Evolutionary conservation across 2,888 invertebrate genomes (phyloP).

Genomic region (Eilema sororculum): DNA sequence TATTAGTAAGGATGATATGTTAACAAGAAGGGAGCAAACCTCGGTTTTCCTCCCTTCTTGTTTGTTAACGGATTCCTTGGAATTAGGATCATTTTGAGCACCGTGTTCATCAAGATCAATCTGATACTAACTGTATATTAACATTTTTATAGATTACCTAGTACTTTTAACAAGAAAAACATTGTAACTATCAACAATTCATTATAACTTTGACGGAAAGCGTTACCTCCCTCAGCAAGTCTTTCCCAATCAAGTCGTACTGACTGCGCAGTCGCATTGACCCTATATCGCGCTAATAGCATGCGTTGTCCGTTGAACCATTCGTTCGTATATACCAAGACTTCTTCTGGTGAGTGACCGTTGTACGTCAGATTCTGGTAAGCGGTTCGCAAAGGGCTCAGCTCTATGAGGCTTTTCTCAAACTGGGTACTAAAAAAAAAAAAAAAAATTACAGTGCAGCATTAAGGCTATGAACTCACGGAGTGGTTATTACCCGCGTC

Average conservation of each 20-base stretch:
- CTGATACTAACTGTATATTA: no score
- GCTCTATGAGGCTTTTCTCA: conserved; percentile 19
- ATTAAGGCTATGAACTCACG: no score
- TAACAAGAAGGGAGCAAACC: no score
- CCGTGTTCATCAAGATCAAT: no score
- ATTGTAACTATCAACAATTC: background rate
- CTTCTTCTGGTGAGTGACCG: conserved; percentile 29
- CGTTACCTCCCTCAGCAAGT: background rate
- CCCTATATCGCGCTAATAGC: conserved; percentile 31
- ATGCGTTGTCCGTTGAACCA: conserved; percentile 20
- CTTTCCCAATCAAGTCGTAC: background rate
- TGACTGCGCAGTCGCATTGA: conserved; percentile 23
- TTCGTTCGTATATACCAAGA: conserved; percentile 29
- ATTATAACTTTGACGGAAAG: background rate
- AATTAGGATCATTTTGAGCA: no score
- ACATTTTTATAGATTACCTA: background rate
- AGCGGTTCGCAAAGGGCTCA: conserved; percentile 12
- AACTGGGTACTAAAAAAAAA: conserved; percentile 20
- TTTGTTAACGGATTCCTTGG: no score
- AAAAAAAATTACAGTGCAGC: background rate
- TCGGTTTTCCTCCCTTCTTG: no score
- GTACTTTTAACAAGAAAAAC: background rate
- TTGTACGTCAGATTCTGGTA: conserved; percentile 29
- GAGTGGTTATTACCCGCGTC: no score
- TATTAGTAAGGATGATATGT: no score